A percentile compares a stretch with the other conserved stretches of the same genome.
Conservation (phyloP, 2,888 invertebrate species). For the Sericinus montela region DNA sequence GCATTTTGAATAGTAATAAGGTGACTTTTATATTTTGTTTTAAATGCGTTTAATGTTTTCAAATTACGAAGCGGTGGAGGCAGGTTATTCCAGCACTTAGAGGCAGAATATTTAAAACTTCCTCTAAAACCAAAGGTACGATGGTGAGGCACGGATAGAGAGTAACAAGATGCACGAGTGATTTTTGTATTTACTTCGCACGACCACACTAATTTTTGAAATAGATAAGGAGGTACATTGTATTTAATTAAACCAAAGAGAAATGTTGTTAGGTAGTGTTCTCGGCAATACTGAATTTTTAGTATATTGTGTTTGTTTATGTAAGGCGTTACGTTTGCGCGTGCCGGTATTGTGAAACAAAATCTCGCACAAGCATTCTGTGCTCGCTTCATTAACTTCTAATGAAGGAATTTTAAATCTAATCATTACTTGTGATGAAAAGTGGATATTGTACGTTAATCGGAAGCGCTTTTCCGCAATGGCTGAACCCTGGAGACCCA, state of each 20-base stretch:
- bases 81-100: not conserved
- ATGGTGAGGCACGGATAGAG: not conserved
- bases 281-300: not conserved
- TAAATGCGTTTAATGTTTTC: not conserved
- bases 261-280: not conserved
- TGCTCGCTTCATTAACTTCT: too few species aligned
- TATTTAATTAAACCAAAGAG: not conserved
- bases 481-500: too few species aligned
- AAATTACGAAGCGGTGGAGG: not conserved
- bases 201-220: not conserved
- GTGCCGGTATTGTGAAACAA: too few species aligned
- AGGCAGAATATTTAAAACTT: not conserved
- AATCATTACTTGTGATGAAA: too few species aligned
- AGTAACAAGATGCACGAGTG: not conserved
- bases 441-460: too few species aligned
- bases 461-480: too few species aligned
- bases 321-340: too few species aligned
- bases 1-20: not conserved
- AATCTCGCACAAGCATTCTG: too few species aligned
- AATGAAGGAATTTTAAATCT: too few species aligned
- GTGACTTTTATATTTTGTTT: not conserved
- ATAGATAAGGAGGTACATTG: not conserved
- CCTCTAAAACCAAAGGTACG: not conserved
- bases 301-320: too few species aligned
- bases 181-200: not conserved